phyloP scores from a whole-genome alignment of 2,113 vertebrate genomes.

The Spermophilus dauricus region DNA sequence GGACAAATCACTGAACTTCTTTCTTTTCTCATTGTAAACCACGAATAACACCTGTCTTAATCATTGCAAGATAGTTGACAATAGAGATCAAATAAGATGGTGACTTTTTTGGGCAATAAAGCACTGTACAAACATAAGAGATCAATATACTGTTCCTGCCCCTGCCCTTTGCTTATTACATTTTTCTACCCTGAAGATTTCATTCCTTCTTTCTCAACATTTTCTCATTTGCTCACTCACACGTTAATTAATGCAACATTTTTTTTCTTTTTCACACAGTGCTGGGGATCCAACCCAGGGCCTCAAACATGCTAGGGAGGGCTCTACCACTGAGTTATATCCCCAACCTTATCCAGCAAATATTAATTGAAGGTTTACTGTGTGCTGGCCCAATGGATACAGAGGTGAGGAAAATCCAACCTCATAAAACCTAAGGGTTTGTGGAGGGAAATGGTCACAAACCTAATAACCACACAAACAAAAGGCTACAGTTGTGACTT shows the following conservation, averaged over 20 bases:
- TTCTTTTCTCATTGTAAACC: background rate
- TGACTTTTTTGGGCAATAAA: background rate
- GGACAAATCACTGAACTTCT: slow-evolving; percentile 27
- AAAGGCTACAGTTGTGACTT: background rate
- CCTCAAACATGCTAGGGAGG: no score
- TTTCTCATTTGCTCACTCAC: background rate
- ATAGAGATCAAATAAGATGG: background rate
- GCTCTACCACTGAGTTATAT: background rate
- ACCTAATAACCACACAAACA: background rate
- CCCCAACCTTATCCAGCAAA: background rate
- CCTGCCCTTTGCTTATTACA: background rate
- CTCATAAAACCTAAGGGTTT: background rate
- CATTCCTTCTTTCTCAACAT: background rate
- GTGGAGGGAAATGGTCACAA: background rate
- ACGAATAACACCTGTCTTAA: background rate
- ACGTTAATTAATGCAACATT: slow-evolving; percentile 32
- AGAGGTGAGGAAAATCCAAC: slow-evolving; percentile 3
- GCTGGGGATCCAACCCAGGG: background rate
- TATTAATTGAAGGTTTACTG: background rate
- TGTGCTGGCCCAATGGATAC: background rate
- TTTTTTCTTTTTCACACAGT: background rate
- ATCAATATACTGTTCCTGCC: background rate
- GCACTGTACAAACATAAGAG: background rate
- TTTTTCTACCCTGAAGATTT: background rate
- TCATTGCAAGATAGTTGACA: background rate